Conservation (phyloP, 2,113 vertebrate genomes). For the Drymodes brunneopygia region DNA sequence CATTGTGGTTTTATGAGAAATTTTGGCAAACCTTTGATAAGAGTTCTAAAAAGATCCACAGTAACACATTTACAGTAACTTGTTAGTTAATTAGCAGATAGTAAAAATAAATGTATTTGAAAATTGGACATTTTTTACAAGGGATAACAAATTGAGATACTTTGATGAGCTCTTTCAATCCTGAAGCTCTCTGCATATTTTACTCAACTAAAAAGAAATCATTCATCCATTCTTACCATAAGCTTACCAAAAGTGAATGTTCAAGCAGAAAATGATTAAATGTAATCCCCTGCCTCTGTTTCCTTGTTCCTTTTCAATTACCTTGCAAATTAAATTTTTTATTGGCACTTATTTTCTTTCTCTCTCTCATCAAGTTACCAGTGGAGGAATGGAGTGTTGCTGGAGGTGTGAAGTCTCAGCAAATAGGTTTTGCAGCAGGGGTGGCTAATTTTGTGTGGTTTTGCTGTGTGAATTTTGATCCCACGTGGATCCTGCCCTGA, state of each 20-base stretch:
- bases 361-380: background rate
- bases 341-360: background rate
- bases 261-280: background rate
- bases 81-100: background rate
- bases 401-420: background rate
- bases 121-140: background rate
- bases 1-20: background rate
- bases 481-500: fast-evolving
- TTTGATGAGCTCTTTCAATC: background rate
- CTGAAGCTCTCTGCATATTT: background rate
- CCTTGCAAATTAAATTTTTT: background rate
- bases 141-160: background rate
- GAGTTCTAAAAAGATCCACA: background rate
- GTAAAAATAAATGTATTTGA: background rate
- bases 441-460: background rate
- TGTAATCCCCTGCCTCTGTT: background rate
- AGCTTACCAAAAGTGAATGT: background rate
- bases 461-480: background rate
- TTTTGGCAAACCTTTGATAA: background rate
- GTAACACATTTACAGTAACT: background rate
- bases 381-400: background rate
- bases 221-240: background rate
- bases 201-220: background rate
- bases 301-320: background rate
- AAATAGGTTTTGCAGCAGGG: background rate